Percentiles rank a stretch among this genome's conserved stretches.
Evolutionary conservation across 2,113 vertebrate species (phyloP).

Genomic region (Istiophorus platypterus): DNA sequence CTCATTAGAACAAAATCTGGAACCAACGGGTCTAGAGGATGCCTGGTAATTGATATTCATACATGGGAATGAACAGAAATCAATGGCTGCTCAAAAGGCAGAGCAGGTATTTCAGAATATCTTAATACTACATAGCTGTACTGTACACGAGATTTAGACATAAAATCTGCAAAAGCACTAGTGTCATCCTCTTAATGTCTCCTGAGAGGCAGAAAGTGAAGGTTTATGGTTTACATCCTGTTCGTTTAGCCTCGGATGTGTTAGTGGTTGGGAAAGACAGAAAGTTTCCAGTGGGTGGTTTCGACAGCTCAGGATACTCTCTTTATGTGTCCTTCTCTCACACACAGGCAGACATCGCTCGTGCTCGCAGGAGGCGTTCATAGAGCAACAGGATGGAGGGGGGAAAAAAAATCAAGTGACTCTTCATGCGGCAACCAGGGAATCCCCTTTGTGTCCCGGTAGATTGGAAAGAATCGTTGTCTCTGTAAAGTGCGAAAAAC

Average conservation of each 20-base stretch:
- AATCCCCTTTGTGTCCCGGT: constrained; percentile 65
- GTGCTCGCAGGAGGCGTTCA: constrained; percentile 18
- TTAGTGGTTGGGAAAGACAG: constrained; percentile 48
- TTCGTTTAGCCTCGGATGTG: constrained; percentile 22
- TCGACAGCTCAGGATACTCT: constrained; percentile 24
- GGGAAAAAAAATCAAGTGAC: constrained; percentile 38
- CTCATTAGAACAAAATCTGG: too few species aligned
- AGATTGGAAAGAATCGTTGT: constrained; percentile 54
- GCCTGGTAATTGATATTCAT: not conserved
- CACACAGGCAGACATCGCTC: not conserved
- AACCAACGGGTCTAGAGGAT: not conserved
- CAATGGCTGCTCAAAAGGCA: not conserved
- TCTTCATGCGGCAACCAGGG: constrained; percentile 46
- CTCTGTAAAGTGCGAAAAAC: constrained; percentile 46
- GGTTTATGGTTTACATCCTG: constrained; percentile 12
- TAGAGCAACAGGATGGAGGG: constrained; percentile 23
- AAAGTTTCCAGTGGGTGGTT: constrained; percentile 67
- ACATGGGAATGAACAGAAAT: not conserved
- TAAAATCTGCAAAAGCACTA: not conserved
- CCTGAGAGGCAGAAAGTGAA: constrained; percentile 14
- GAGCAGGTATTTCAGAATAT: not conserved
- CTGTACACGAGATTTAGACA: not conserved
- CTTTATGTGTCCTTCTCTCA: not conserved
- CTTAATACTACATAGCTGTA: too few species aligned
- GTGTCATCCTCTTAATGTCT: not conserved